phyloP scores from a whole-genome alignment of 2,113 vertebrate genomes.

The Channa argus region DNA sequence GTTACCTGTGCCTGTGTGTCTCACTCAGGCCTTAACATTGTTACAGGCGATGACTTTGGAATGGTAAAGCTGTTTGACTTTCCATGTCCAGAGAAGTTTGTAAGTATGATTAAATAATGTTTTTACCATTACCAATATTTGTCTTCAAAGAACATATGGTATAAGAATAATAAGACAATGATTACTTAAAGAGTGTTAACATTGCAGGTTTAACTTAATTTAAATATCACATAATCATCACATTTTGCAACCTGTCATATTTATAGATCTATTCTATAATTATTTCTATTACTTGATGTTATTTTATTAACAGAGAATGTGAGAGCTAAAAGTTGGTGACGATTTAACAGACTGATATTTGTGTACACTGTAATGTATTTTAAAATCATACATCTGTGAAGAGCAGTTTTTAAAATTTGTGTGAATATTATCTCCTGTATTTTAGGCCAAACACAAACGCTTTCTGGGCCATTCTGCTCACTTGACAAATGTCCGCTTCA shows the following conservation, averaged over 20 bases:
- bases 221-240: no score
- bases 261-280: slow-evolving; percentile 1
- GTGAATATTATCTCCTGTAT: slow-evolving; percentile 21
- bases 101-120: slow-evolving; percentile 82
- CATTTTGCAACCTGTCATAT: background rate
- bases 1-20: slow-evolving; percentile 97
- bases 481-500: slow-evolving; percentile 95
- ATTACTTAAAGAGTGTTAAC: no score
- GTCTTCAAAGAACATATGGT: no score
- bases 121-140: slow-evolving; percentile 10
- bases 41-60: slow-evolving; percentile 97
- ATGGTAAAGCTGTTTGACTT: slow-evolving; percentile 99
- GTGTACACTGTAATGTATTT: background rate
- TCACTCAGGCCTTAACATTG: slow-evolving; percentile 96
- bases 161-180: no score
- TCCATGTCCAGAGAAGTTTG: slow-evolving; percentile 98
- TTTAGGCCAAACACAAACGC: slow-evolving; percentile 96
- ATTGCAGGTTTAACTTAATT: no score
- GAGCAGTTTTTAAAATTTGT: background rate
- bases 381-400: background rate
- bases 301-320: background rate
- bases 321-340: background rate
- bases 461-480: slow-evolving; percentile 97
- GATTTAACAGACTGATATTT: background rate
- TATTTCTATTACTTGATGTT: no score